Evolutionary conservation across 2,797 vertebrate species (phyloP).

Genomic region (Argya squamiceps): DNA sequence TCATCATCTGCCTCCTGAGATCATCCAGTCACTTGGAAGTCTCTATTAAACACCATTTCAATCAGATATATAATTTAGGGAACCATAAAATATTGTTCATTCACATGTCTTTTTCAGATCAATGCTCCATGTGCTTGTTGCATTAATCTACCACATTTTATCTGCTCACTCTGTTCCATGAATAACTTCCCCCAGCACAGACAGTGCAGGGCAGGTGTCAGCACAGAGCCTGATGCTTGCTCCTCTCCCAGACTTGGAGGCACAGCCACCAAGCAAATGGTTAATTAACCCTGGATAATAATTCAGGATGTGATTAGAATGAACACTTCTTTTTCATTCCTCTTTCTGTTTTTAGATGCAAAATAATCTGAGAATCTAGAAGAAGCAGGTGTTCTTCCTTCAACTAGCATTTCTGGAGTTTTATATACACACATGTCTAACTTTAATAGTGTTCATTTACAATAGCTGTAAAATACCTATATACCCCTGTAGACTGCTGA

Average conservation of each 20-base stretch:
- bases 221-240: not conserved
- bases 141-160: not conserved
- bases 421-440: conserved; percentile 69
- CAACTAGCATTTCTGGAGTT: conserved; percentile 65
- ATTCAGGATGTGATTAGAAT: conserved; percentile 33
- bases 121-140: not conserved
- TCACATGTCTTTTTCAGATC: conserved; percentile 42
- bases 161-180: not conserved
- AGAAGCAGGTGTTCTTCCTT: conserved; percentile 66
- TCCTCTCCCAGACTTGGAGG: not conserved
- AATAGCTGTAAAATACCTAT: conserved; percentile 73
- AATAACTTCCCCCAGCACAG: not conserved
- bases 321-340: not conserved
- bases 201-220: not conserved
- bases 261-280: not conserved
- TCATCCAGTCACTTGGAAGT: not conserved
- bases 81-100: conserved; percentile 6
- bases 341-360: conserved; percentile 57
- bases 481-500: conserved; percentile 46
- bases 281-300: conserved; percentile 11
- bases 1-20: not conserved
- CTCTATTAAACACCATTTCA: not conserved
- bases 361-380: conserved; percentile 40
- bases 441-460: conserved; percentile 73
- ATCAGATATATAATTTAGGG: not conserved